Conservation (phyloP, 2,113 vertebrate genomes). For the Riparia riparia region DNA sequence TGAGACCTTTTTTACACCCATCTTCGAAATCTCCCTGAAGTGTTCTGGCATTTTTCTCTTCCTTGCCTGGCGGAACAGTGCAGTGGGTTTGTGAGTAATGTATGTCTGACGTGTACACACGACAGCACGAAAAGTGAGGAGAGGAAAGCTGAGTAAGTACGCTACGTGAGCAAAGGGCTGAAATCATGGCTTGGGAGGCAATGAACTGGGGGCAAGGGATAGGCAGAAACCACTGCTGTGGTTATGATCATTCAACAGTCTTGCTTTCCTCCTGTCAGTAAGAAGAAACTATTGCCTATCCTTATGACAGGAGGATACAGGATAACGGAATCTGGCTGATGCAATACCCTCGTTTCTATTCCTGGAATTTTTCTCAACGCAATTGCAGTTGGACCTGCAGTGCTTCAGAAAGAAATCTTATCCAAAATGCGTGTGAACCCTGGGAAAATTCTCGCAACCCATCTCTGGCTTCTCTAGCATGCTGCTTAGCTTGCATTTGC, state of each 20-base stretch:
- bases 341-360: background rate
- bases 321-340: background rate
- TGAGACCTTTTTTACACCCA: background rate
- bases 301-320: constrained; percentile 3
- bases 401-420: background rate
- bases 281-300: background rate
- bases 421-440: background rate
- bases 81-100: background rate
- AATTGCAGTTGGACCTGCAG: background rate
- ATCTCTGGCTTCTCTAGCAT: background rate
- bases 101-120: background rate
- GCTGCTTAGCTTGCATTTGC: background rate
- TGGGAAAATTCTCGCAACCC: background rate
- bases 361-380: background rate
- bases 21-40: background rate
- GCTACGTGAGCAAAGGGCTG: background rate
- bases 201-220: background rate
- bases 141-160: background rate
- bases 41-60: background rate
- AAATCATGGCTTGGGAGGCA: background rate
- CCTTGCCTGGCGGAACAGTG: background rate
- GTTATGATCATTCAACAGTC: background rate
- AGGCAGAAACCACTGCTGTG: background rate
- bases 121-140: background rate
- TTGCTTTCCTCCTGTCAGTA: background rate